phyloP scores from a whole-genome alignment of 2,888 invertebrate species.

The Pseudococcus jackbeardsleyi region DNA sequence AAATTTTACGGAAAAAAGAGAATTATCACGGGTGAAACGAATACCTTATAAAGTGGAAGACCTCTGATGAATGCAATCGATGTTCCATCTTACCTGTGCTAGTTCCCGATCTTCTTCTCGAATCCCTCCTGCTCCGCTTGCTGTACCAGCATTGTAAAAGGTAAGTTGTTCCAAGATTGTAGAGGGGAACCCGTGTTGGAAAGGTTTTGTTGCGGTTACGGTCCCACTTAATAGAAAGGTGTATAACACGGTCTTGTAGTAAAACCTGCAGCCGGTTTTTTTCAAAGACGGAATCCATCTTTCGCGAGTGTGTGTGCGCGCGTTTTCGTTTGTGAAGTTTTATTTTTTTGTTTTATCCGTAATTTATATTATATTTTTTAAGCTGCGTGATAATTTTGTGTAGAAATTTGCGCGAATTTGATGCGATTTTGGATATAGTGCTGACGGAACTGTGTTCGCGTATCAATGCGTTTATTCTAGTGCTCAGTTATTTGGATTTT shows the following conservation, averaged over 20 bases:
- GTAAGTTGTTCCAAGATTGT: slow-evolving; percentile 45
- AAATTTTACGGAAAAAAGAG: slow-evolving; percentile 35
- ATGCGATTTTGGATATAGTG: slow-evolving; percentile 31
- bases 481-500: slow-evolving; percentile 30
- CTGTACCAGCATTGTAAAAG: slow-evolving; percentile 30
- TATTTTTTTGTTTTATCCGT: slow-evolving; percentile 40
- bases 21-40: slow-evolving; percentile 42
- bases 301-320: slow-evolving; percentile 49
- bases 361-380: not conserved
- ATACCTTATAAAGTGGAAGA: slow-evolving; percentile 49
- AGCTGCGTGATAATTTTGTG: not conserved
- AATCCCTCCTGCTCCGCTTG: slow-evolving; percentile 36
- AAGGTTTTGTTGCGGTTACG: slow-evolving; percentile 61
- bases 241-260: slow-evolving; percentile 58
- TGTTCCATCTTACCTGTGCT: slow-evolving; percentile 59
- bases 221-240: slow-evolving; percentile 62
- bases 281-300: slow-evolving; percentile 52
- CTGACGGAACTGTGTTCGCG: slow-evolving; percentile 51
- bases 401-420: not conserved
- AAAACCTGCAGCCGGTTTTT: slow-evolving; percentile 58
- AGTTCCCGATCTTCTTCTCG: slow-evolving; percentile 59
- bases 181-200: slow-evolving; percentile 13
- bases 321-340: slow-evolving; percentile 33
- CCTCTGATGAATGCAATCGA: slow-evolving; percentile 48
- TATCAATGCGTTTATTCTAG: slow-evolving; percentile 55